A percentile compares a stretch with the other conserved stretches of the same genome.
phyloP scores from a whole-genome alignment of 35 echinoderm and acorn worm genomes.

The Diadema setosum region DNA sequence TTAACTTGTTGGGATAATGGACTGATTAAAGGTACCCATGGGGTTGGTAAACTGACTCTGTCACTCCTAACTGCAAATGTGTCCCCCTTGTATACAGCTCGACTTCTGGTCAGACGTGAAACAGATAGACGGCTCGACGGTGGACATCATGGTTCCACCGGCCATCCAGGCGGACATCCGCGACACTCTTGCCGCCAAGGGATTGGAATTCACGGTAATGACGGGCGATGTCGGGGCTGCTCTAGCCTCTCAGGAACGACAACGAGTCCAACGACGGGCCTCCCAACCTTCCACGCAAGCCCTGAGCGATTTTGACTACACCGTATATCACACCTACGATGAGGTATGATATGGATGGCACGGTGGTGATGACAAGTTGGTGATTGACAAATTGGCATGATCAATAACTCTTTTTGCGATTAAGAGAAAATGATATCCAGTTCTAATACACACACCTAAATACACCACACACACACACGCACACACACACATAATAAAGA shows the following conservation, averaged over 20 bases:
- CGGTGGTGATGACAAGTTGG: too few relatives aligned
- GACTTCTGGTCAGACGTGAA: constrained; percentile 66
- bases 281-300: neutral
- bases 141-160: constrained; percentile 72
- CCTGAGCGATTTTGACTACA: constrained; percentile 64
- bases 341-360: constrained; percentile 71
- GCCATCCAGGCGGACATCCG: neutral
- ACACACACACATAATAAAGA: too few relatives aligned
- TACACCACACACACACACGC: too few relatives aligned
- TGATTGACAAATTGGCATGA: too few relatives aligned
- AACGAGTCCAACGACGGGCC: neutral
- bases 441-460: too few relatives aligned
- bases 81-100: neutral
- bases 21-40: neutral
- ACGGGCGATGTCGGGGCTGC: constrained; percentile 48
- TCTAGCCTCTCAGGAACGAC: neutral
- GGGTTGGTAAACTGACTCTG: neutral
- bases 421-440: too few relatives aligned
- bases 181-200: neutral
- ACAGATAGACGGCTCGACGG: neutral
- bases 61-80: neutral
- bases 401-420: too few relatives aligned
- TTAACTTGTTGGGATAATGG: neutral
- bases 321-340: constrained; percentile 68
- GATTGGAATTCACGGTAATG: constrained; percentile 28